Evolutionary conservation across 2,113 vertebrate genomes (phyloP), one percentile per base, ranked within the genome.

Genomic region (Parotia lawesii): DNA sequence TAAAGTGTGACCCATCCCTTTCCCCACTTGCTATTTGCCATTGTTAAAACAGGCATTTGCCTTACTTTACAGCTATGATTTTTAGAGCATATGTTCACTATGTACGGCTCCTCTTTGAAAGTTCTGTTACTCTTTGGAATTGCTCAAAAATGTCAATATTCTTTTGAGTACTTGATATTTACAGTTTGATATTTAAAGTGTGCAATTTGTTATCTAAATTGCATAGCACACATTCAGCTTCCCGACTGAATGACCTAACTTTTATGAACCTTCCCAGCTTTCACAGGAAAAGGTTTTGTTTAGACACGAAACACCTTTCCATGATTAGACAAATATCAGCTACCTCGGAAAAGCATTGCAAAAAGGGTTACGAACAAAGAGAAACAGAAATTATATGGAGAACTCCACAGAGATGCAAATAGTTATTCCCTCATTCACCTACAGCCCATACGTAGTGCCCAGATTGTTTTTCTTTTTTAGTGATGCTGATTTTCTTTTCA

Each of bases 111-210:
- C 58, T 88, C 72, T 90, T 84, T 50, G 65, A 91, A 95, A 96
- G 67, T 95, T 94, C 93, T 84, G 79, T 81, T 94, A 90, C 72
- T 87, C 92, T 90, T 94, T 88, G 65, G 85, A 93, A 95, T 84
- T 65, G 79, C 90, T 90, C 48, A 93, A 94, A 95, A 94, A 88
- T 92, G 94, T 94, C 90, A 95, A 96, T 96, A 96, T 94, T 93
- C 93, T 89, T 97, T 86, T 86, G 93, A 95, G 93, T 91, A 72
- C 93, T 95, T 97, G 96, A 95, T 97, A 96, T 96, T 97, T 97
- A 94, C 94, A 93, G 87, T 91, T 94, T 95, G 95, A 93, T 96
- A 96, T 96, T 95, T 96, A 96, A 97, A 91, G 91, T 38, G 75
- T 96, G 87, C 85, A 90, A 94, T 95, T 95, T 96, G 85, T 97